These are phyloP conservation scores for Fissipunctia ypsillon DNA, from an alignment of 2,888 invertebrate species.

Conservation along the genomic window DNA sequence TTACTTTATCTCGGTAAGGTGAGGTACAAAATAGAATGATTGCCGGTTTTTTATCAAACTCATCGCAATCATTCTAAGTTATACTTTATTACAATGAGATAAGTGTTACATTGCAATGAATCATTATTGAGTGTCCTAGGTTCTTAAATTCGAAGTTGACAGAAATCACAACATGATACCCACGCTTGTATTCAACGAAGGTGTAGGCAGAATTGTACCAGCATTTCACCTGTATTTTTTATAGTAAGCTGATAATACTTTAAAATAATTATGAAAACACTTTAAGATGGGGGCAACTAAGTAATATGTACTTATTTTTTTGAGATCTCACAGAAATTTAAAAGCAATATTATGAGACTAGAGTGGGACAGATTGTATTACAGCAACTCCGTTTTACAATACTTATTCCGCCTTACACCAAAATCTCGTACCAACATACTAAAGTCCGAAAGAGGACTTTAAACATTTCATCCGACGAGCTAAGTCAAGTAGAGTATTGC, in stretches of 20 bases:
- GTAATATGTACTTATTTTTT: neutral
- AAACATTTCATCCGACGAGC: constrained; percentile 38
- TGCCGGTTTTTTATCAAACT: too few relatives aligned
- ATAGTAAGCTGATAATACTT: neutral
- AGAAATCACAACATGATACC: neutral
- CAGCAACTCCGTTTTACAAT: neutral
- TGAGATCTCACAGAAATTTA: too few relatives aligned
- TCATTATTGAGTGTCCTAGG: too few relatives aligned
- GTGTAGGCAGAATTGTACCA: neutral
- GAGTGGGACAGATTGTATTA: neutral
- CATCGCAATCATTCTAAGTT: too few relatives aligned
- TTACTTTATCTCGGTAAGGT: too few relatives aligned
- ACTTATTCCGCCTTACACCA: constrained; percentile 1
- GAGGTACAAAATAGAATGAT: too few relatives aligned
- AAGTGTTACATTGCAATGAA: too few relatives aligned
- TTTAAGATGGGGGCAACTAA: neutral
- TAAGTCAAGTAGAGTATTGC: constrained; percentile 53
- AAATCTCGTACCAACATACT: constrained; percentile 19
- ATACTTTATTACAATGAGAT: too few relatives aligned
- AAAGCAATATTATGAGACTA: neutral
- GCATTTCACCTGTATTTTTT: neutral
- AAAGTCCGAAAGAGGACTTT: constrained; percentile 19
- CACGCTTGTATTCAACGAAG: neutral
- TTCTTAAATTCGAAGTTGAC: neutral
- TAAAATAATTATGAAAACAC: too few relatives aligned